Evolutionary conservation across 2,113 vertebrate species (phyloP).

Genomic region (Cheilinus undulatus): DNA sequence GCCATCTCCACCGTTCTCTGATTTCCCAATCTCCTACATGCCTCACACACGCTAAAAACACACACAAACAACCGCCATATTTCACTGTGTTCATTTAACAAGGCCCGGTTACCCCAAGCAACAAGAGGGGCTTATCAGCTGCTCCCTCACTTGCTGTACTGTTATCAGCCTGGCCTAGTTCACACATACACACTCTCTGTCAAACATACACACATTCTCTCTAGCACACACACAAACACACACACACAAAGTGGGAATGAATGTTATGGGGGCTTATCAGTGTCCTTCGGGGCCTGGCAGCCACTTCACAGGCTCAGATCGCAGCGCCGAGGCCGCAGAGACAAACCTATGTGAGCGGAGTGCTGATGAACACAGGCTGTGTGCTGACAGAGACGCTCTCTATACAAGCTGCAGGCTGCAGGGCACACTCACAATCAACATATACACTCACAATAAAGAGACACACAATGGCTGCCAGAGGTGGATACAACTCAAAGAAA

Average conservation of each 20-base stretch:
- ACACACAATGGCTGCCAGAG: constrained; percentile 10
- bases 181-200: constrained; percentile 61
- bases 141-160: constrained; percentile 66
- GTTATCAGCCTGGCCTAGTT: constrained; percentile 79
- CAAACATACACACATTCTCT: constrained; percentile 51
- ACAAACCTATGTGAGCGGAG: constrained; percentile 72
- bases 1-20: too few relatives aligned
- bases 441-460: background rate
- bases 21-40: too few relatives aligned
- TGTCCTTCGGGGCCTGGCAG: constrained; percentile 76
- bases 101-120: constrained; percentile 72
- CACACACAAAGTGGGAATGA: constrained; percentile 59
- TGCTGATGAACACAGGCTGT: constrained; percentile 66
- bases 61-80: constrained; percentile 27
- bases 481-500: constrained; percentile 18
- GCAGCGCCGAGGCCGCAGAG: constrained; percentile 67
- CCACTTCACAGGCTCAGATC: constrained; percentile 76
- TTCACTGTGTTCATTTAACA: constrained; percentile 68
- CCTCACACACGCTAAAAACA: background rate
- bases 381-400: constrained; percentile 36
- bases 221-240: constrained; percentile 53
- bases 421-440: constrained; percentile 50
- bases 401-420: constrained; percentile 43
- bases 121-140: constrained; percentile 74
- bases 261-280: constrained; percentile 78